A percentile compares a stretch with the other conserved stretches of the same genome.
Conservation (phyloP, 1,140 invertebrate genomes). For the Euwallacea similis region DNA sequence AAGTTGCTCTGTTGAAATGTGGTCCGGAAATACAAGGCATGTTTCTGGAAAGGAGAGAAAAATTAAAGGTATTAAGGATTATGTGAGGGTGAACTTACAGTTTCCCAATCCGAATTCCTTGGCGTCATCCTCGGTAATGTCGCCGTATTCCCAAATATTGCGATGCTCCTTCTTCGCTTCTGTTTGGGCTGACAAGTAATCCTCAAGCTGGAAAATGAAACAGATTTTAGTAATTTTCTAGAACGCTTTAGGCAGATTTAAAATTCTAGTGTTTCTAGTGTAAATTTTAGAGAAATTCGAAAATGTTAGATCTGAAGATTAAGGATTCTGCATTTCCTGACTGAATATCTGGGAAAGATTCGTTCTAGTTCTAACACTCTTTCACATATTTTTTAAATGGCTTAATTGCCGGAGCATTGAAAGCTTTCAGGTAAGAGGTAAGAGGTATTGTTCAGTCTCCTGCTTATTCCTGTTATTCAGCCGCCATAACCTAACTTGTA, state of each 20-base stretch:
- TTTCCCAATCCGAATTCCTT: slow-evolving; percentile 74
- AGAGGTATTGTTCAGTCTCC: not conserved
- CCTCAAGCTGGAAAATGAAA: slow-evolving; percentile 61
- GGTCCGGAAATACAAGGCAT: not conserved
- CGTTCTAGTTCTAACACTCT: too few relatives aligned
- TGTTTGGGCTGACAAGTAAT: slow-evolving; percentile 84
- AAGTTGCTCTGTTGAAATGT: slow-evolving; percentile 25
- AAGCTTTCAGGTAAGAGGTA: not conserved
- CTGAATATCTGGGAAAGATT: too few relatives aligned
- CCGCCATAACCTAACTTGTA: too few relatives aligned
- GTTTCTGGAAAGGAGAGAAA: not conserved
- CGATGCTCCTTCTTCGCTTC: slow-evolving; percentile 80
- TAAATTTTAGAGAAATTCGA: too few relatives aligned
- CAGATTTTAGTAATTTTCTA: too few relatives aligned
- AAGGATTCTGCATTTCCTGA: too few relatives aligned
- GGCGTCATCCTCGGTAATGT: slow-evolving; percentile 94
- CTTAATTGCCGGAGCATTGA: too few relatives aligned
- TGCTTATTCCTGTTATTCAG: too few relatives aligned
- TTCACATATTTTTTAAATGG: too few relatives aligned
- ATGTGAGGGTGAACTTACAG: slow-evolving; percentile 29
- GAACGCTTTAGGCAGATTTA: too few relatives aligned
- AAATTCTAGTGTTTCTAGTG: too few relatives aligned
- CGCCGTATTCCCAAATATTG: slow-evolving; percentile 94
- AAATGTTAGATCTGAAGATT: too few relatives aligned
- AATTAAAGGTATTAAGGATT: not conserved